Evolutionary conservation across 2,113 vertebrate species (phyloP).

Genomic region (Merops nubicus): DNA sequence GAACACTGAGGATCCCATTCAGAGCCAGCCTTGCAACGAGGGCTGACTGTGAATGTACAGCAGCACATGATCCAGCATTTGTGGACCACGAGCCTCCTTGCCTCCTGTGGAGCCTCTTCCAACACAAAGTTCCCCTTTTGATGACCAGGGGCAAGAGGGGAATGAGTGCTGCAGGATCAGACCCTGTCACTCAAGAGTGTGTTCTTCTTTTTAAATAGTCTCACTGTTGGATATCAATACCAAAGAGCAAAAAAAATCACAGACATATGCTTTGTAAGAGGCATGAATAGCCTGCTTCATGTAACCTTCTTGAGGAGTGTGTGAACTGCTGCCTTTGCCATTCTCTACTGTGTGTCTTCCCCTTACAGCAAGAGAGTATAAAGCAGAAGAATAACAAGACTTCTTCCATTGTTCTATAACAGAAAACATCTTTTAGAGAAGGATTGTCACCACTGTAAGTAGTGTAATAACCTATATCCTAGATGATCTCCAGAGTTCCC

Average conservation of each 20-base stretch:
- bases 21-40: accelerated
- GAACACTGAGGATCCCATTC: background rate
- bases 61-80: accelerated
- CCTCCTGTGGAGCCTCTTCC: background rate
- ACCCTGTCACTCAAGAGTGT: accelerated
- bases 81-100: background rate
- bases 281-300: too few species aligned
- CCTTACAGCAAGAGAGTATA: background rate
- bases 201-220: background rate
- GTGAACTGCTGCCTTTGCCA: background rate
- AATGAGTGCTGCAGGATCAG: background rate
- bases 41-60: accelerated
- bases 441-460: background rate
- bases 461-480: background rate
- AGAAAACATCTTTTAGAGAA: background rate
- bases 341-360: background rate
- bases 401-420: background rate
- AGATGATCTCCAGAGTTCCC: background rate
- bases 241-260: background rate
- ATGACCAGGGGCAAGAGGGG: background rate
- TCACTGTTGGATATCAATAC: background rate
- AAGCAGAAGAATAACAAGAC: background rate
- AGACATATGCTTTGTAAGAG: background rate
- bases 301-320: background rate
- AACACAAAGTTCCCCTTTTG: background rate